phyloP scores from a whole-genome alignment of 2,113 vertebrate species.

The Galemys pyrenaicus region DNA sequence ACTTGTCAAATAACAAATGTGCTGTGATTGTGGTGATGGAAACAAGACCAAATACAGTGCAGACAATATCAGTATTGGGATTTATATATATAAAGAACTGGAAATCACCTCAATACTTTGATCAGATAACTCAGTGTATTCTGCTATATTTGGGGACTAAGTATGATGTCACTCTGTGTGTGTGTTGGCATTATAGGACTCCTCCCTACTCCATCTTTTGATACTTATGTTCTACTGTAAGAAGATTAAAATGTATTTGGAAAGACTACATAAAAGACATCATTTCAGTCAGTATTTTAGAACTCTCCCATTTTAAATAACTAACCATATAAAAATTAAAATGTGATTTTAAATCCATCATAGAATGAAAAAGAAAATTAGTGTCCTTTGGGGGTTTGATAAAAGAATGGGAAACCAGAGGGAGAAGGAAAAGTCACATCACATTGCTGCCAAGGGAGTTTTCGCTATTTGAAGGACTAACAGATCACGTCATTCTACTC shows the following conservation, averaged over 20 bases:
- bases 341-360: not conserved
- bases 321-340: not conserved
- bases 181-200: too few relatives aligned
- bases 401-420: not conserved
- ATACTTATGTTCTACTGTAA: not conserved
- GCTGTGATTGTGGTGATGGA: not conserved
- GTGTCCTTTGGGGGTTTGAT: not conserved
- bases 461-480: not conserved
- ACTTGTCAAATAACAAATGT: not conserved
- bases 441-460: accelerated
- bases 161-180: not conserved
- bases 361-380: not conserved
- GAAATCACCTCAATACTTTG: not conserved
- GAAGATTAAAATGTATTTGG: not conserved
- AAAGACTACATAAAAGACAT: not conserved
- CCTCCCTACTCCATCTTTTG: not conserved
- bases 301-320: not conserved
- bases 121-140: not conserved
- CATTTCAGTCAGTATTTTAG: not conserved
- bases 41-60: not conserved
- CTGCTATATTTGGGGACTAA: not conserved
- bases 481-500: not conserved
- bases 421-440: not conserved
- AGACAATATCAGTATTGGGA: not conserved
- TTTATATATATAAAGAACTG: constrained; percentile 14